These are phyloP conservation scores for Macrosoma leucophasiata DNA, from an alignment of 2,888 invertebrate genomes.

Conservation along the genomic window DNA sequence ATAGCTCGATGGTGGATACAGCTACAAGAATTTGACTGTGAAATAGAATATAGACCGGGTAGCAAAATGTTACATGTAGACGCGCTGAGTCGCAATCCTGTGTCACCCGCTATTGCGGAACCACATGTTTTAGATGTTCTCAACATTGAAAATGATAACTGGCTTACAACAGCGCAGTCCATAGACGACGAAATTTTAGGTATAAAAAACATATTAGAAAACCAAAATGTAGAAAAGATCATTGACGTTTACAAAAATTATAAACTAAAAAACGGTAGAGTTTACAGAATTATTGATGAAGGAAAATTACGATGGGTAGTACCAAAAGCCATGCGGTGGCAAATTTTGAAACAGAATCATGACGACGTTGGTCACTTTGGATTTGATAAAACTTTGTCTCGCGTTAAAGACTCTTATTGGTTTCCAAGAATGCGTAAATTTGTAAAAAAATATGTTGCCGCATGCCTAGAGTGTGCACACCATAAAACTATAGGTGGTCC, in stretches of 20 bases:
- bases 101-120: neutral
- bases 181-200: no score
- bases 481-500: slow-evolving; percentile 30
- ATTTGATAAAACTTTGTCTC: slow-evolving; percentile 33
- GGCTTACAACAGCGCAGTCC: no score
- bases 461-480: slow-evolving; percentile 43
- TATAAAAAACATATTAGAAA: no score
- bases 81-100: slow-evolving; percentile 24
- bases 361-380: slow-evolving; percentile 45
- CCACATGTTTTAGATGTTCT: no score
- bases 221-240: no score
- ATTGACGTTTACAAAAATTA: no score
- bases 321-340: slow-evolving; percentile 30
- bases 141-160: no score
- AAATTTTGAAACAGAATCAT: slow-evolving; percentile 35
- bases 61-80: slow-evolving; percentile 34
- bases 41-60: slow-evolving; percentile 33
- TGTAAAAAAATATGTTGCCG: slow-evolving; percentile 40
- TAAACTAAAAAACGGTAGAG: no score
- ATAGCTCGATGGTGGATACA: slow-evolving; percentile 36
- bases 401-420: slow-evolving; percentile 39
- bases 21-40: slow-evolving; percentile 32
- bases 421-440: slow-evolving; percentile 41
- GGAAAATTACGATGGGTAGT: slow-evolving; percentile 33
- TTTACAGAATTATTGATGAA: slow-evolving; percentile 18